phyloP scores from a whole-genome alignment of 2,888 invertebrate genomes.

The Cryptus viduatorius region DNA sequence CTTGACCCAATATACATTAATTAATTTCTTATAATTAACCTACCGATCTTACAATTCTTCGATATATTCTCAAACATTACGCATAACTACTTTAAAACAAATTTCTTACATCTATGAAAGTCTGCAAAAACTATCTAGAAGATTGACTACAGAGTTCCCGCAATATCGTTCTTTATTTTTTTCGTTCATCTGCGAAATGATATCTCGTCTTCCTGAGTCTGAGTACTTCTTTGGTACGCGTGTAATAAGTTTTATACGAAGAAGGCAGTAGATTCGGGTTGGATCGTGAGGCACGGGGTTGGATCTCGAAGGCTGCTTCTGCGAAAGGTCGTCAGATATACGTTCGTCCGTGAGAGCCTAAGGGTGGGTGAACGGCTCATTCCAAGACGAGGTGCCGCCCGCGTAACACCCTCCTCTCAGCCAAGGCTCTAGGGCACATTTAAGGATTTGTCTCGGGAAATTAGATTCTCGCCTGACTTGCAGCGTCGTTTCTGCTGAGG shows the following conservation, averaged over 20 bases:
- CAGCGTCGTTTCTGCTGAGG: slow-evolving; percentile 73
- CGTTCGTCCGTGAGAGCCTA: slow-evolving; percentile 48
- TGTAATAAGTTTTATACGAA: slow-evolving; percentile 65
- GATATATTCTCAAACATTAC: slow-evolving; percentile 1
- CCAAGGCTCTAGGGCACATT: slow-evolving; percentile 80
- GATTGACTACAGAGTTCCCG: slow-evolving; percentile 3
- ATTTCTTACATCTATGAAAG: slow-evolving; percentile 42
- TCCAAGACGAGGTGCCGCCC: slow-evolving; percentile 62
- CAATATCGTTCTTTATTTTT: slow-evolving; percentile 7
- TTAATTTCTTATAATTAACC: slow-evolving; percentile 36
- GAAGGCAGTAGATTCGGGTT: slow-evolving; percentile 56
- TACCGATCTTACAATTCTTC: slow-evolving; percentile 9
- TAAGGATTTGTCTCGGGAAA: slow-evolving; percentile 84
- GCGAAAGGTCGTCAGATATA: slow-evolving; percentile 59
- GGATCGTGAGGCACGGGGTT: slow-evolving; percentile 51
- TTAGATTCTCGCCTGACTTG: slow-evolving; percentile 83
- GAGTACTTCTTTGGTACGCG: slow-evolving; percentile 44
- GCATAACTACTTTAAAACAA: slow-evolving; percentile 15
- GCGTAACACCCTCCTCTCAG: slow-evolving; percentile 65
- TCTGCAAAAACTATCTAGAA: neutral
- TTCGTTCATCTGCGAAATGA: slow-evolving; percentile 23
- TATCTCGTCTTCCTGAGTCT: neutral
- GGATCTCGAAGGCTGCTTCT: slow-evolving; percentile 44
- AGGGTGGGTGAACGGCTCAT: slow-evolving; percentile 60
- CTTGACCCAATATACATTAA: slow-evolving; percentile 55